phyloP scores from a whole-genome alignment of 2,888 invertebrate species.

The Parelbella ahira region DNA sequence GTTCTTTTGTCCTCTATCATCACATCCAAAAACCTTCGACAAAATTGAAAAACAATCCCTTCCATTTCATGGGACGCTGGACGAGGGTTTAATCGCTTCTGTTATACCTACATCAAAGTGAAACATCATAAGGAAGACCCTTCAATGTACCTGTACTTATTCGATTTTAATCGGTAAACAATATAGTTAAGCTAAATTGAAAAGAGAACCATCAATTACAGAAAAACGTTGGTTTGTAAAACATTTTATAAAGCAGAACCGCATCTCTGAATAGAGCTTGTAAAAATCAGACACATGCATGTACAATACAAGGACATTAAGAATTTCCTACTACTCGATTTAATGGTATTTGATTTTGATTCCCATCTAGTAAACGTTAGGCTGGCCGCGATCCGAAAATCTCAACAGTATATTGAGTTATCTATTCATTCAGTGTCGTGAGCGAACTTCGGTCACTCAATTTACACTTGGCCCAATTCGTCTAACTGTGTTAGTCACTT shows the following conservation, averaged over 20 bases:
- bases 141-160: not conserved
- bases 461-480: constrained; percentile 20
- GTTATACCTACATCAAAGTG: constrained; percentile 31
- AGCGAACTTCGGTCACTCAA: constrained; percentile 19
- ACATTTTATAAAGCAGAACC: too few relatives aligned
- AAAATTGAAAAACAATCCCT: constrained; percentile 37
- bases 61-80: constrained; percentile 33
- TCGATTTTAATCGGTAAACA: too few relatives aligned
- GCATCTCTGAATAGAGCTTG: too few relatives aligned
- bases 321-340: too few relatives aligned
- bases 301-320: too few relatives aligned
- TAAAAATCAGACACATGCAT: too few relatives aligned
- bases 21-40: constrained; percentile 1
- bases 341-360: too few relatives aligned
- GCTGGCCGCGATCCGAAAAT: constrained; percentile 1
- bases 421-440: constrained; percentile 18
- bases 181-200: too few relatives aligned
- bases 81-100: constrained; percentile 29
- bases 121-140: constrained; percentile 9
- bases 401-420: constrained; percentile 18
- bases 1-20: constrained; percentile 2
- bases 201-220: too few relatives aligned
- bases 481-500: constrained; percentile 17
- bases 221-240: too few relatives aligned
- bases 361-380: too few relatives aligned